Evolutionary conservation across 2,888 invertebrate genomes (phyloP).

Genomic region (Eulithis prunata): DNA sequence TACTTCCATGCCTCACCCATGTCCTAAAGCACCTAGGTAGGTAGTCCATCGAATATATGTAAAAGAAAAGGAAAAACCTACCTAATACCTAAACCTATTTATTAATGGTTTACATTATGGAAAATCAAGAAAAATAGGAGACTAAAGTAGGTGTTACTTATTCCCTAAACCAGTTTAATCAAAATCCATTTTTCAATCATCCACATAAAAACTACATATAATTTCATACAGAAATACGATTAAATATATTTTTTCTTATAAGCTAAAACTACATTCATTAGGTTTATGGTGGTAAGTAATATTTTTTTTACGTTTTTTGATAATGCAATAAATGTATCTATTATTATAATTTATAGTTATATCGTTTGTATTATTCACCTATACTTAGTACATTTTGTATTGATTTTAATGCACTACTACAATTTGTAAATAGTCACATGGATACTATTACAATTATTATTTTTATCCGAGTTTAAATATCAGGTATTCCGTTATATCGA

Average conservation of each 20-base stretch:
- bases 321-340: conserved; percentile 73
- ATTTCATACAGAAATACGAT: conserved; percentile 85
- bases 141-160: conserved; percentile 57
- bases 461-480: conserved; percentile 61
- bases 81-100: too few relatives aligned
- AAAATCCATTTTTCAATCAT: conserved; percentile 80
- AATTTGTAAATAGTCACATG: conserved; percentile 69
- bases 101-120: neutral
- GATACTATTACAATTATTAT: conserved; percentile 47
- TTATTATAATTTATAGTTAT: conserved; percentile 66
- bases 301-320: conserved; percentile 78
- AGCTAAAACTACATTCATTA: conserved; percentile 76
- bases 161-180: conserved; percentile 81
- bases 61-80: too few relatives aligned
- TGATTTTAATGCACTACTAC: conserved; percentile 36
- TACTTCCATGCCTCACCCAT: too few relatives aligned
- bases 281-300: conserved; percentile 70
- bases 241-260: conserved; percentile 82
- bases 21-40: too few relatives aligned
- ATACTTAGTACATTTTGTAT: conserved; percentile 45
- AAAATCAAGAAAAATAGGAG: conserved; percentile 55
- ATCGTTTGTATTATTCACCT: conserved; percentile 55
- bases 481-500: conserved; percentile 78
- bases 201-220: conserved; percentile 84
- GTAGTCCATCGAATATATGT: too few relatives aligned